A percentile compares a stretch with the other conserved stretches of the same genome.
Conservation (phyloP, 2,113 vertebrate genomes). For the Paradisaea rubra region DNA sequence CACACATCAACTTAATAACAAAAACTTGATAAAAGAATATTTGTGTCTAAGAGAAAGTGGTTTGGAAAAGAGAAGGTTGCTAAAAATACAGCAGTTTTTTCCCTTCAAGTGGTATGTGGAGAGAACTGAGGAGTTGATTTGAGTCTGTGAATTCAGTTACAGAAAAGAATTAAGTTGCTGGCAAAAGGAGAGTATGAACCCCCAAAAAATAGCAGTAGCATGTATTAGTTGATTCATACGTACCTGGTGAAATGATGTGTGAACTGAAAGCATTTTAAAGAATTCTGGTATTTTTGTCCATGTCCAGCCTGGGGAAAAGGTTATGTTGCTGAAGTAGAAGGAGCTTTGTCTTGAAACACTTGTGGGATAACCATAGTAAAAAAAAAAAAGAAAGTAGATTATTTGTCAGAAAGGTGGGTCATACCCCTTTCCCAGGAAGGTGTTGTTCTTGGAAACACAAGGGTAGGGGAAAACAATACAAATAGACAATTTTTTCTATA, state of each 20-base stretch:
- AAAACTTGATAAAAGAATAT: background rate
- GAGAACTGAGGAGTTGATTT: background rate
- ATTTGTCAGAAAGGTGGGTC: background rate
- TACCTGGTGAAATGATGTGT: background rate
- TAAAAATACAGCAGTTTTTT: background rate
- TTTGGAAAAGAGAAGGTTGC: background rate
- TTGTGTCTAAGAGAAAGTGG: background rate
- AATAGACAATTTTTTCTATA: background rate
- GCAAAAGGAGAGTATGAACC: background rate
- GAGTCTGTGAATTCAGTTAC: background rate
- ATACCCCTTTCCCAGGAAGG: background rate
- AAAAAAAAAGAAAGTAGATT: background rate
- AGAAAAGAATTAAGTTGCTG: background rate
- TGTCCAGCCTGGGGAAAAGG: background rate
- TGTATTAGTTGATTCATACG: background rate
- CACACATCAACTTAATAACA: background rate
- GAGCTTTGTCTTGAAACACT: background rate
- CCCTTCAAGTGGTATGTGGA: background rate
- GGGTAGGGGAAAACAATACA: background rate
- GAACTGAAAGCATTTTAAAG: background rate
- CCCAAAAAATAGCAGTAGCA: background rate
- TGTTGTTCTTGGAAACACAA: background rate
- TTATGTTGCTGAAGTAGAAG: background rate
- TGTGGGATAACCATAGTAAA: background rate
- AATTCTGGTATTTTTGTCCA: background rate